Conservation (phyloP, 2,797 vertebrate genomes). For the Heliangelus exortis region DNA sequence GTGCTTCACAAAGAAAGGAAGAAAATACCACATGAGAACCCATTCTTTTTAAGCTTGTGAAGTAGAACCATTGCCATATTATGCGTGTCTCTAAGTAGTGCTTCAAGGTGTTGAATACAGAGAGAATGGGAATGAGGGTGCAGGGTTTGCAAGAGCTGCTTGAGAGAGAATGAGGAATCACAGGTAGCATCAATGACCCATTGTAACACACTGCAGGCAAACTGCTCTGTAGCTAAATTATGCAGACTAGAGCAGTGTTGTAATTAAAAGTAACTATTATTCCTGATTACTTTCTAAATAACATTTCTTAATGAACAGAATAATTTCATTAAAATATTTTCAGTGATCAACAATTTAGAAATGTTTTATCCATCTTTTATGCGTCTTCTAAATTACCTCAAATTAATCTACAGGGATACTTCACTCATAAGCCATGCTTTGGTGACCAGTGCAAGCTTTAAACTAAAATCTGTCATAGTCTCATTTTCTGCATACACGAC, state of each 20-base stretch:
- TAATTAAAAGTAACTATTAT: conserved; percentile 17
- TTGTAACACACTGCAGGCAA: not conserved
- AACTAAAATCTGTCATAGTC: not conserved
- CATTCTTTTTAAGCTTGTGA: not conserved
- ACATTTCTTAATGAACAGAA: not conserved
- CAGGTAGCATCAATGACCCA: not conserved
- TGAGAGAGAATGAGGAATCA: not conserved
- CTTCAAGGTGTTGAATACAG: conserved; percentile 7
- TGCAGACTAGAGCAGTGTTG: not conserved
- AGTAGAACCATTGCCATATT: not conserved
- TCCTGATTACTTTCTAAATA: not conserved
- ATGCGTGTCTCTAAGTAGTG: not conserved
- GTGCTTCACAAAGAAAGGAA: not conserved
- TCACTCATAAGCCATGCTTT: not conserved
- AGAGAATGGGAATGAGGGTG: not conserved
- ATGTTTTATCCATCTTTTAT: not conserved
- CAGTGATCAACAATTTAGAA: not conserved
- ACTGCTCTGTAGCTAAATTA: conserved; percentile 14
- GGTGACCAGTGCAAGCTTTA: not conserved
- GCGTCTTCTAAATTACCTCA: not conserved
- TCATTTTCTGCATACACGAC: not conserved
- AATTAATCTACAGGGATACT: not conserved
- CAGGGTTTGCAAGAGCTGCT: not conserved
- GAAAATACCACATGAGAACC: not conserved
- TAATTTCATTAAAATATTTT: not conserved